phyloP scores from a whole-genome alignment of 2,888 invertebrate species.

The Melinaea menophilus region DNA sequence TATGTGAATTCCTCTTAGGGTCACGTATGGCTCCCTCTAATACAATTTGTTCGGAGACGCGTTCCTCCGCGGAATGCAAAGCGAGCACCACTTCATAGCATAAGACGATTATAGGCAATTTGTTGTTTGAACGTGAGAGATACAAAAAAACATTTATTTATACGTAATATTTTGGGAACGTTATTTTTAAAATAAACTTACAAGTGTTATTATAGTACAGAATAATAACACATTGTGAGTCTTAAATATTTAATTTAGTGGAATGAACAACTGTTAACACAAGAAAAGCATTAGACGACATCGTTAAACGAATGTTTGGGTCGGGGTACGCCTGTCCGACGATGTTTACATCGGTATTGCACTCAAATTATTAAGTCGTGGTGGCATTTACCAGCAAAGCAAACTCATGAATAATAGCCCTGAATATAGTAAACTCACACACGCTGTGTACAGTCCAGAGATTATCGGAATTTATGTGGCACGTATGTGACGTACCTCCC shows the following conservation, averaged over 20 bases:
- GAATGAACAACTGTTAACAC: not conserved
- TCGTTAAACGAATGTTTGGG: constrained; percentile 21
- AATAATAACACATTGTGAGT: no score
- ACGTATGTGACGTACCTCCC: constrained; percentile 67
- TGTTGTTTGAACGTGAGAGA: constrained; percentile 26
- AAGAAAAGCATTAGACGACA: constrained; percentile 27
- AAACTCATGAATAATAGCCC: constrained; percentile 66
- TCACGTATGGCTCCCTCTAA: constrained; percentile 72
- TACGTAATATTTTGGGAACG: not conserved
- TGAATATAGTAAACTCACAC: constrained; percentile 57
- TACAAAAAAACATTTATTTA: constrained; percentile 24
- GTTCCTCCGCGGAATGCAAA: constrained; percentile 63
- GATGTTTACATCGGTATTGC: constrained; percentile 51
- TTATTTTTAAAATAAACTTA: no score
- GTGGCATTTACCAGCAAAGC: constrained; percentile 58
- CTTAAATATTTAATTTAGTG: no score
- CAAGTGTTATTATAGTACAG: no score
- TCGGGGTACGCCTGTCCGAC: constrained; percentile 36
- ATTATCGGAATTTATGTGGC: constrained; percentile 72
- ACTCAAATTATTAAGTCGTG: constrained; percentile 64
- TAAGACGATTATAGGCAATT: constrained; percentile 55
- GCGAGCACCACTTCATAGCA: constrained; percentile 59
- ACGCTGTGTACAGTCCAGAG: constrained; percentile 58
- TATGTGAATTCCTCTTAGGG: constrained; percentile 54
- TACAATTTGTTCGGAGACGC: constrained; percentile 70